Evolutionary conservation across 1,140 invertebrate species (phyloP), one percentile per base, ranked within the genome.

Genomic region (Drosophila santomea): DNA sequence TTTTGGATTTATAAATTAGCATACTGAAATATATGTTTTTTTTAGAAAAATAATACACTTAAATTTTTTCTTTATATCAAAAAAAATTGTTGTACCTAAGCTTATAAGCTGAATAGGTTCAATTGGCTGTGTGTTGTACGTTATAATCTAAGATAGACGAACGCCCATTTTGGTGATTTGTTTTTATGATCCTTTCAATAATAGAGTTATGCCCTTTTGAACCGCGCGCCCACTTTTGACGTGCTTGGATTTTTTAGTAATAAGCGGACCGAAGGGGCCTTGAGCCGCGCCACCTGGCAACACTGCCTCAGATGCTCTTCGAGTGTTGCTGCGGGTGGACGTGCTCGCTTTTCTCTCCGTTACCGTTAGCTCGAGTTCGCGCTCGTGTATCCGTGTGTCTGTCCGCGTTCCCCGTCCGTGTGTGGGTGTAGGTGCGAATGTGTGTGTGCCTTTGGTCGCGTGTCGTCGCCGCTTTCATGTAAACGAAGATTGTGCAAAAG

Each of bases 401-500:
- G 45, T 39, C 45, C 45, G 35, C 14, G 44, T 23, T 51, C 23
- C 23, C 38, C 25, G 23, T 54, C 59, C 36, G 23, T 32, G 47
- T 23, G 58, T 58, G 56, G 25, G 56, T 51, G 59, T 39, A 36
- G n/a, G 25, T 41, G 15, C 25, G 39, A 44, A 15, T 58, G 56
- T 35, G 50, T 43, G 48, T 54, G 25, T 52, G 11, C 35, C 32
- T 36, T 57, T 62, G 36, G 60, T 73, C 52, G 71, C 60, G 54
- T 75, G 59, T 66, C 71, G 72, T 28, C 51, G 61, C 48, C 64
- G 67, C 63, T 55, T 67, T 14, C 51, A 57, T 74, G 68, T 73
- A 73, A 74, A 50, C 51, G 54, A 35, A 64, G 41, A 74, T 54
- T 74, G 73, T 75, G 74, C 55, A 76, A 75, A 75, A 50, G 61